Conservation (phyloP, 92 coral and sea anemone species). For the Isaurus tuberculatus region DNA sequence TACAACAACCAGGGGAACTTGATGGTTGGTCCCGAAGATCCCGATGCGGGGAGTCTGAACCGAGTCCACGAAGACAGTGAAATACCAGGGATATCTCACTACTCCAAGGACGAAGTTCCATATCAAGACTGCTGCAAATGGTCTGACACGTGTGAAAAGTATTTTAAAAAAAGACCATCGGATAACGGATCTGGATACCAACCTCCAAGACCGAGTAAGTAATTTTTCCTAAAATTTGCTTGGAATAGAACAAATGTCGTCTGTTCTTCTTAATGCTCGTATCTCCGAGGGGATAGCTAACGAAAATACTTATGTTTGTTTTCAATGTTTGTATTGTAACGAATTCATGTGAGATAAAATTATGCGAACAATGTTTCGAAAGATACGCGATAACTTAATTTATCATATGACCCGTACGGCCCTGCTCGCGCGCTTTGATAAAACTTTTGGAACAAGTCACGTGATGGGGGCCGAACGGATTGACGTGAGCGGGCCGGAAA, state of each 20-base stretch:
- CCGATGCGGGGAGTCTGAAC: constrained; percentile 74
- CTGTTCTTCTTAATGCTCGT: not conserved
- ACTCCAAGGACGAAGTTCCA: constrained; percentile 70
- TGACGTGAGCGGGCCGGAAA: no score
- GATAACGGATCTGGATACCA: constrained; percentile 59
- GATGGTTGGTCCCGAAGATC: constrained; percentile 67
- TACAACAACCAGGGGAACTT: constrained; percentile 77
- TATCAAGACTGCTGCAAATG: constrained; percentile 46
- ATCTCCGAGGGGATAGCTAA: not conserved
- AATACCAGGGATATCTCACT: constrained; percentile 79
- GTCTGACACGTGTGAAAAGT: constrained; percentile 24
- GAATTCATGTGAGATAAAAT: no score
- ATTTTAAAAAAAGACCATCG: constrained; percentile 51
- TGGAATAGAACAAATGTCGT: not conserved
- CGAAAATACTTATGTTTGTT: no score
- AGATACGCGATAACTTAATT: no score
- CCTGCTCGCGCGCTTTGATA: no score
- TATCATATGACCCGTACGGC: no score
- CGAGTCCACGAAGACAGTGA: constrained; percentile 78
- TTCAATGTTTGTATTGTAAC: no score
- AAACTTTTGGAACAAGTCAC: no score
- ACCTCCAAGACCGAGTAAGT: constrained; percentile 59
- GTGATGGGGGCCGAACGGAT: no score
- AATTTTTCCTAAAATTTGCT: no score
- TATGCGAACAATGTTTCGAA: no score